Conservation (phyloP, 2,797 vertebrate species). For the Alauda arvensis region DNA sequence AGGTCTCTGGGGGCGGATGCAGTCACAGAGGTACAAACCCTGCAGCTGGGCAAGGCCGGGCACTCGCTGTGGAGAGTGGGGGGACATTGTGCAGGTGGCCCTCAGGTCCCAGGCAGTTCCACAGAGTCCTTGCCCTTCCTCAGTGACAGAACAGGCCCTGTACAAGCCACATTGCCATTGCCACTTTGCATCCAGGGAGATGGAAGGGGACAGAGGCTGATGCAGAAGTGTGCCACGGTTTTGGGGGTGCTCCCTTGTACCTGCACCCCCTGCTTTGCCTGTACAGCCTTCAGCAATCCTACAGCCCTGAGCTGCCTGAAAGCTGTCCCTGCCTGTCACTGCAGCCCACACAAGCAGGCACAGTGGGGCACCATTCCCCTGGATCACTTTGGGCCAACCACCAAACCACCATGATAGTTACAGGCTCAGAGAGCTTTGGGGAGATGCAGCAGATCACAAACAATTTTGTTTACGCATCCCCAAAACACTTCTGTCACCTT, state of each 20-base stretch:
- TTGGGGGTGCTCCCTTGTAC: rapidly evolving
- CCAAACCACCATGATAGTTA: background rate
- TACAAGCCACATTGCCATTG: background rate
- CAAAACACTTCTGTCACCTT: background rate
- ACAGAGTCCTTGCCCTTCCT: background rate
- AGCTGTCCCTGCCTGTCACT: background rate
- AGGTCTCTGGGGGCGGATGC: background rate
- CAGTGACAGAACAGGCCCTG: background rate
- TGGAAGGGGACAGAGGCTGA: background rate
- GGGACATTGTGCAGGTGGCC: background rate
- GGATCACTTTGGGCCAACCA: background rate
- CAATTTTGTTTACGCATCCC: background rate
- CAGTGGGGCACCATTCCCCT: background rate
- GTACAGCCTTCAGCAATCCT: background rate
- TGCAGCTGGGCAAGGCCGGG: background rate
- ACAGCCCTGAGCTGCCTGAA: background rate
- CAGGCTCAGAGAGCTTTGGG: background rate
- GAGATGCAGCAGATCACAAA: background rate
- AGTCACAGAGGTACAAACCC: background rate
- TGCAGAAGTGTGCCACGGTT: background rate
- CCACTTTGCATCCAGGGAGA: background rate
- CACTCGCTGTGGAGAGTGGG: rapidly evolving
- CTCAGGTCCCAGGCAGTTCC: background rate
- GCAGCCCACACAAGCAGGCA: background rate
- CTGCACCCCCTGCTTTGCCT: background rate